Percentiles rank a stretch among this genome's conserved stretches.
phyloP scores from a whole-genome alignment of 1,140 invertebrate genomes.

The Coelopa frigida region DNA sequence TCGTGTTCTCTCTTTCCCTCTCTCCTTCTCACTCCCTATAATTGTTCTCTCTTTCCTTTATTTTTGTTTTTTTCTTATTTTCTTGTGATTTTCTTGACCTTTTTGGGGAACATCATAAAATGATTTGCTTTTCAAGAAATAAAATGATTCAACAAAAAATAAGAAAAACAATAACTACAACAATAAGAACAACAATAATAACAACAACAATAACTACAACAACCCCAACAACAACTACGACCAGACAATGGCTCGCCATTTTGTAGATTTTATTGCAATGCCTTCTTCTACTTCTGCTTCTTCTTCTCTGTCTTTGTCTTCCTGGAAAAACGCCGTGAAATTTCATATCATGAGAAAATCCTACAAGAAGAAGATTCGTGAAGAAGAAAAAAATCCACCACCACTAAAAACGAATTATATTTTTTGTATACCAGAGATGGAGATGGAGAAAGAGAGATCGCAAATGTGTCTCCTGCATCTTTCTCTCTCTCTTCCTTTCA shows the following conservation, averaged over 20 bases:
- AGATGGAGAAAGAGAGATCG: too few relatives aligned
- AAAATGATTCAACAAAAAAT: background rate
- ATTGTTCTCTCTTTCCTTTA: background rate
- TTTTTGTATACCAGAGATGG: too few relatives aligned
- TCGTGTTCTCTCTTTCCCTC: background rate
- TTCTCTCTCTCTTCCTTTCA: background rate
- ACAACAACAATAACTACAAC: too few relatives aligned
- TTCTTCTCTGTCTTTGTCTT: too few relatives aligned
- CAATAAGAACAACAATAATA: too few relatives aligned
- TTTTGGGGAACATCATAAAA: background rate
- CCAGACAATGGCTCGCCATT: too few relatives aligned
- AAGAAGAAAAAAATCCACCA: background rate
- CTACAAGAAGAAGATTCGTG: too few relatives aligned
- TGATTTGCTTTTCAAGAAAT: background rate
- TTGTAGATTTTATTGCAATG: too few relatives aligned
- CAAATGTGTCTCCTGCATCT: background rate
- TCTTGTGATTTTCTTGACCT: background rate
- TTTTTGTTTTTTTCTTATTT: background rate
- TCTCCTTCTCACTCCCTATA: background rate
- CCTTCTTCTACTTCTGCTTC: too few relatives aligned
- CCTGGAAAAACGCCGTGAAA: background rate
- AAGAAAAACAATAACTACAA: too few relatives aligned
- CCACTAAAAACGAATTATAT: too few relatives aligned
- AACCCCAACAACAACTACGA: too few relatives aligned
- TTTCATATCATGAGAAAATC: background rate